A percentile compares a stretch with the other conserved stretches of the same genome.
phyloP scores from a whole-genome alignment of 2,888 invertebrate genomes.

The Cyrtodaria siliqua region DNA sequence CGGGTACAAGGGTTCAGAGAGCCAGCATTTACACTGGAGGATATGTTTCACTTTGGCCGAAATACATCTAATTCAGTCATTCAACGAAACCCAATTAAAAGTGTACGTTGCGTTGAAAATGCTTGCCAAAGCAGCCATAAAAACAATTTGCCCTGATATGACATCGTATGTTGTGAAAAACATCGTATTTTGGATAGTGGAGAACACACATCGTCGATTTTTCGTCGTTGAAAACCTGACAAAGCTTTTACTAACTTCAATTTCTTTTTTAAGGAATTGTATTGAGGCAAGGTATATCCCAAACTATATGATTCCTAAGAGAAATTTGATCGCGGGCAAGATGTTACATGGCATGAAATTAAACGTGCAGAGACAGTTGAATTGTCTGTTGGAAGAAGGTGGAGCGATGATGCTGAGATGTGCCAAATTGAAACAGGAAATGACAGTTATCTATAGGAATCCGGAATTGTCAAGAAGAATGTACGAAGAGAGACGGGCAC shows the following conservation, averaged over 20 bases:
- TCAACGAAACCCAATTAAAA: not conserved
- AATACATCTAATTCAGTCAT: not conserved
- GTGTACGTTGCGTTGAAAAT: not conserved
- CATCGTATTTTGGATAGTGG: not conserved
- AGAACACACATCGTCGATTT: not conserved
- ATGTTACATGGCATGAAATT: not conserved
- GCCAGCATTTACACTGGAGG: not conserved
- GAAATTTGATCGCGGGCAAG: not conserved
- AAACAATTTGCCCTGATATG: not conserved
- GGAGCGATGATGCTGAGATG: not conserved
- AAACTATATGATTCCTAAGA: constrained; percentile 4
- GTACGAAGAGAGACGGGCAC: too few species aligned
- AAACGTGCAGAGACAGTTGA: not conserved
- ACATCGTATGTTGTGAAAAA: constrained; percentile 5
- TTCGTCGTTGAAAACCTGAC: not conserved
- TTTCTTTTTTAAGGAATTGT: not conserved
- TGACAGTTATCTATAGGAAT: too few species aligned
- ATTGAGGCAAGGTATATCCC: not conserved
- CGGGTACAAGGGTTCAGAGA: not conserved
- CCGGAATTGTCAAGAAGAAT: too few species aligned
- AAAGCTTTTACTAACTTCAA: not conserved
- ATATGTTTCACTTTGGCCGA: not conserved
- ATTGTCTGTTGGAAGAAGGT: not conserved
- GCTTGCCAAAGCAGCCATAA: not conserved
- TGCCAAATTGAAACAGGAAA: too few species aligned